These are phyloP conservation scores for Seladonia tumulorum DNA, from an alignment of 2,888 invertebrate species.

Conservation along the genomic window DNA sequence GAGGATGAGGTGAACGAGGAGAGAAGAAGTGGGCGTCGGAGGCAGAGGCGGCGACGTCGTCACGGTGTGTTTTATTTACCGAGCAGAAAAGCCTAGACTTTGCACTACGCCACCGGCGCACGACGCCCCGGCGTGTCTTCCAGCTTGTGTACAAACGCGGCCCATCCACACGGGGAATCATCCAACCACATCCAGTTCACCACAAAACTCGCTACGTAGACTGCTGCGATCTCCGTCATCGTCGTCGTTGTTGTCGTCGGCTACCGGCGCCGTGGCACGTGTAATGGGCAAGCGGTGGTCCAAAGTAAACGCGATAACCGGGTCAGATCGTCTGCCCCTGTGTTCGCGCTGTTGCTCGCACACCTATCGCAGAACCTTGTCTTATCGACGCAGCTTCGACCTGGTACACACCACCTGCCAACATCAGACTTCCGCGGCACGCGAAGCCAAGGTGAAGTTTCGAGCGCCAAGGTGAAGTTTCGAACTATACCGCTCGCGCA, in stretches of 20 bases:
- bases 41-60: constrained; percentile 51
- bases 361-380: constrained; percentile 33
- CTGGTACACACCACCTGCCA: neutral
- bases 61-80: constrained; percentile 73
- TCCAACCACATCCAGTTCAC: constrained; percentile 13
- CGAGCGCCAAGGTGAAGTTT: too few relatives aligned
- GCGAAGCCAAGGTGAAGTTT: neutral
- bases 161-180: constrained; percentile 26
- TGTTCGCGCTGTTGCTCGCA: constrained; percentile 30
- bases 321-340: constrained; percentile 70
- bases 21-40: neutral
- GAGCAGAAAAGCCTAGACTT: constrained; percentile 69
- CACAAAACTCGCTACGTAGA: constrained; percentile 21
- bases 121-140: constrained; percentile 48
- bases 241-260: neutral
- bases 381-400: constrained; percentile 20
- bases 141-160: constrained; percentile 39
- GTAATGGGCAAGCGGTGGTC: constrained; percentile 42
- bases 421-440: neutral
- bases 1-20: neutral
- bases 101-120: constrained; percentile 59
- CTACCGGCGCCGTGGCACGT: neutral
- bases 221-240: neutral
- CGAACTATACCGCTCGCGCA: too few relatives aligned
- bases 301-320: constrained; percentile 63